Evolutionary conservation across 1,140 invertebrate genomes (phyloP), one percentile per base, ranked within the genome.

Genomic region (Micrasema minimum): DNA sequence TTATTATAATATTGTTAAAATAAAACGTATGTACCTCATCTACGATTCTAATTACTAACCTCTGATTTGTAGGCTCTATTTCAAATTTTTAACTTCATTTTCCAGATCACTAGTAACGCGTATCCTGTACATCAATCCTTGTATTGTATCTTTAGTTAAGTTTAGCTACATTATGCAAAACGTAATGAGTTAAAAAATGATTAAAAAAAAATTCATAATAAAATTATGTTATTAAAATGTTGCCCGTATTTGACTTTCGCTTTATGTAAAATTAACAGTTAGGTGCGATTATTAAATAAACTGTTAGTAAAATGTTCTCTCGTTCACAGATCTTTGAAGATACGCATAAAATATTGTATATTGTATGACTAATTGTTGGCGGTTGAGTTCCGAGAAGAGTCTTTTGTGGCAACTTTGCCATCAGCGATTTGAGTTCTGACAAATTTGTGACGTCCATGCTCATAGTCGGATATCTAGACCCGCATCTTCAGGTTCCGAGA

Each of bases 361-460:
- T 22, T 51, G 50, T 26, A 26, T 26, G n/a, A 51, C 50, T 51
- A 51, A 51, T 51, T 51, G 50, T 51, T 51, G 26, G 12, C 18
- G n/a, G 20, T 12, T 2, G 12, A 9, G n/a, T 10, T 26, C n/a
- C 22, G 11, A 51, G 22, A 51, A 51, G n/a, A 1, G 2, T 5
- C 22, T 64, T 10, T 2, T 43, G n/a, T 35, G 9, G 38, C 10
- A 22, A 43, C 20, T 46, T 43, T 22, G 38, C 37, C 38, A 45
- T 23, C 16, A 20, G 22, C 57, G 31, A 11, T 38, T 61, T 1
- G 10, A 10, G 35, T 22, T 38, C 57, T 20, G 57, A 38, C 57
- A 61, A 41, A 38, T 41, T 14, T 38, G 57, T 12, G 50, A 51
- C 9, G 50, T 51, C n/a, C n/a, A n/a, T n/a, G n/a, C n/a, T n/a